These are phyloP conservation scores for Mechanitis messenoides DNA, from an alignment of 2,888 invertebrate species.

Conservation along the genomic window DNA sequence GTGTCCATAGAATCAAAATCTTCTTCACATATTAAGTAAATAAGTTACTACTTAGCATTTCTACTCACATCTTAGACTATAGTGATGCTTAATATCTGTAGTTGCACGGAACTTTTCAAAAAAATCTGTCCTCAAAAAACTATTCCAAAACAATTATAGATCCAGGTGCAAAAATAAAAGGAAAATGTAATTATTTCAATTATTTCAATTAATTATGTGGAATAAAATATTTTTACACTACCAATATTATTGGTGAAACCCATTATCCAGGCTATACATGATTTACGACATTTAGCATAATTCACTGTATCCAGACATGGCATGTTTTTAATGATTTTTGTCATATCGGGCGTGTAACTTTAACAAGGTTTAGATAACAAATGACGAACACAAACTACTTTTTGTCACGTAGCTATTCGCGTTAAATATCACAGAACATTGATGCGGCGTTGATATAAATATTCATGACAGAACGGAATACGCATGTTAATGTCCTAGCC, in stretches of 20 bases:
- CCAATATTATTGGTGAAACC: not conserved
- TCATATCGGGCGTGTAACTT: not conserved
- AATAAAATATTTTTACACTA: no score
- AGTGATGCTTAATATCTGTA: no score
- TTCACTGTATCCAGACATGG: constrained; percentile 11
- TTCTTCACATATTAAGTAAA: no score
- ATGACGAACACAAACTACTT: constrained; percentile 25
- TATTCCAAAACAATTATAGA: no score
- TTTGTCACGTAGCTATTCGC: constrained; percentile 31
- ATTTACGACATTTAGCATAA: constrained; percentile 1
- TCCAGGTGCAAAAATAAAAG: no score
- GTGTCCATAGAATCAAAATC: no score
- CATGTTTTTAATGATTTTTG: constrained; percentile 18
- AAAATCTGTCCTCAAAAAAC: no score
- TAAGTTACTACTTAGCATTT: no score
- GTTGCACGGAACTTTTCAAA: no score
- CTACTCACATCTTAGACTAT: no score
- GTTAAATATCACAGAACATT: constrained; percentile 53
- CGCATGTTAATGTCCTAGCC: constrained; percentile 59
- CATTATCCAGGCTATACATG: not conserved
- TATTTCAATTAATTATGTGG: constrained; percentile 6
- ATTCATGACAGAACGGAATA: constrained; percentile 60
- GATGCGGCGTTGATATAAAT: constrained; percentile 58
- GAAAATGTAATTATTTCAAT: no score
- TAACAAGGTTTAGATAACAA: constrained; percentile 19